phyloP scores from a whole-genome alignment of 2,888 invertebrate species.

The Polydrusus cervinus region DNA sequence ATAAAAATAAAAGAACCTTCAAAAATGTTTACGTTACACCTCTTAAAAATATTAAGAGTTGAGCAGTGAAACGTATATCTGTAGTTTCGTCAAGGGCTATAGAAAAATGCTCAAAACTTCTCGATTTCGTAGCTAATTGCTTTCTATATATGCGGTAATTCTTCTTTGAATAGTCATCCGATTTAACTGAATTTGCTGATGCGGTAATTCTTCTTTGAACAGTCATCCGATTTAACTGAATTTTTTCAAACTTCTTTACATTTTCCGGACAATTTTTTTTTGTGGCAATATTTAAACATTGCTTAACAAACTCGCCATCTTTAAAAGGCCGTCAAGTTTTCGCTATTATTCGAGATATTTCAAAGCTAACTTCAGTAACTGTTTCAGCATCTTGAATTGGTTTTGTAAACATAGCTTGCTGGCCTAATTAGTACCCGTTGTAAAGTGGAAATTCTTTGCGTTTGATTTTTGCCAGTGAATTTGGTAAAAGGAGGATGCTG shows the following conservation, averaged over 20 bases:
- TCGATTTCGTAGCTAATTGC: not conserved
- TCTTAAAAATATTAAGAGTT: too few relatives aligned
- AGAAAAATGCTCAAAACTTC: not conserved
- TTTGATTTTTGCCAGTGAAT: conserved; percentile 26
- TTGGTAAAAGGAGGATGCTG: conserved; percentile 32
- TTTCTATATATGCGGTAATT: not conserved
- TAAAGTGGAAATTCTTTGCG: too few relatives aligned
- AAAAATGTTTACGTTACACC: not conserved
- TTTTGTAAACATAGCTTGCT: conserved; percentile 42
- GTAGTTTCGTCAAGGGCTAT: not conserved
- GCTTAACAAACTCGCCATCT: conserved; percentile 29
- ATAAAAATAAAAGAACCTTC: too few relatives aligned
- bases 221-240: too few relatives aligned
- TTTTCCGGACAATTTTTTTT: not conserved
- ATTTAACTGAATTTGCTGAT: too few relatives aligned
- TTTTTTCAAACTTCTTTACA: too few relatives aligned
- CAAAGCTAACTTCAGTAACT: too few relatives aligned
- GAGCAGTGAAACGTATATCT: not conserved
- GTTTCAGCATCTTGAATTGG: conserved; percentile 15
- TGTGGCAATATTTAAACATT: not conserved
- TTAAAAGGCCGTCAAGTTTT: conserved; percentile 50
- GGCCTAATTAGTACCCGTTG: conserved; percentile 18
- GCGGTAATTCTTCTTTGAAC: too few relatives aligned
- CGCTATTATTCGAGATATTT: conserved; percentile 37
- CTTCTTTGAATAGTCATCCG: too few relatives aligned